phyloP scores from a whole-genome alignment of 23 tunicate genomes.

The Ascidia mentula region DNA sequence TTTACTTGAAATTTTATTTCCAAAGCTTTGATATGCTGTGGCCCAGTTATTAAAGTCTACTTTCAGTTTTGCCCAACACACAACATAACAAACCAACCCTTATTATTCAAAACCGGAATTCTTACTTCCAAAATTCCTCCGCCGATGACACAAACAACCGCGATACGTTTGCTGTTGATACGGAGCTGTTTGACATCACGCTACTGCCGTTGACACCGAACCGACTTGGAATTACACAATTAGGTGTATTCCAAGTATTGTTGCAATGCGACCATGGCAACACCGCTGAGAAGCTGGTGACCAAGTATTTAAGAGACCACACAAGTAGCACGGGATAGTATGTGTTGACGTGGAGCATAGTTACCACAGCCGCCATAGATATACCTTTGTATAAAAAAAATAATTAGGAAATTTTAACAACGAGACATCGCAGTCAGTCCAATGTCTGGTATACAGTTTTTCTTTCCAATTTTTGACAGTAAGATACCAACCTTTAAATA shows the following conservation, averaged over 20 bases:
- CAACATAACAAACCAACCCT: no score
- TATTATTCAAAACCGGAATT: not conserved
- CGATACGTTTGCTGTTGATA: not conserved
- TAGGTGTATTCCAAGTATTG: conserved; percentile 48
- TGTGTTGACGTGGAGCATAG: conserved; percentile 17
- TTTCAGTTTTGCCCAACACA: no score
- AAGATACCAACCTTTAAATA: conserved; percentile 26
- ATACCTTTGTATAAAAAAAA: no score
- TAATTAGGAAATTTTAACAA: not conserved
- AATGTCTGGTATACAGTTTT: not conserved
- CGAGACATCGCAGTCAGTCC: not conserved
- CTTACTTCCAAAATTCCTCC: conserved; percentile 50
- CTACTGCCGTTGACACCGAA: not conserved
- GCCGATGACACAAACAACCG: conserved; percentile 38
- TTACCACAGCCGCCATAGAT: conserved; percentile 13
- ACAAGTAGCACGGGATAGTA: conserved; percentile 33
- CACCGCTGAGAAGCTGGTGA: conserved; percentile 28
- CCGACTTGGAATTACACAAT: conserved; percentile 1
- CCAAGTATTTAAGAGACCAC: conserved; percentile 38
- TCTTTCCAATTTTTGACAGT: not conserved
- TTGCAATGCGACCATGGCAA: conserved; percentile 47
- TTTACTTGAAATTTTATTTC: no score
- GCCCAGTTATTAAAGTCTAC: no score
- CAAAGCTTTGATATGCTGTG: no score
- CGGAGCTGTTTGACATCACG: not conserved